Conservation (phyloP, 2,888 invertebrate species). For the Escarpia spicata region DNA sequence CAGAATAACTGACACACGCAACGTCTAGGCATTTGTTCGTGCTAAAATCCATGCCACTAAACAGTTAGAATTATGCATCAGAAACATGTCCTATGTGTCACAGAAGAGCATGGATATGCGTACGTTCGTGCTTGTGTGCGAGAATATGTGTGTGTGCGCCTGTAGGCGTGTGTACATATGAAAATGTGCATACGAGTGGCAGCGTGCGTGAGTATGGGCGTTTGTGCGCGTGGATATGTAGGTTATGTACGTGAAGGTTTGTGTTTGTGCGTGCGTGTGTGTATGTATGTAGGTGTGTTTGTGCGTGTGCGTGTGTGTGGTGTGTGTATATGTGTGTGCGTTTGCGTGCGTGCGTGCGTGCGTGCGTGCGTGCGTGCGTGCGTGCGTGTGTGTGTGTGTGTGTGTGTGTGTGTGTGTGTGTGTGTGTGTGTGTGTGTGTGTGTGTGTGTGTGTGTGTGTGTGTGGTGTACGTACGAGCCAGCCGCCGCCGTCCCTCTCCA, state of each 20-base stretch:
- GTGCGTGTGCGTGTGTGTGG: too few species aligned
- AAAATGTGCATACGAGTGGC: not conserved
- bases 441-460: not conserved
- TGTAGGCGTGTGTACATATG: too few species aligned
- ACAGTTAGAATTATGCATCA: too few species aligned
- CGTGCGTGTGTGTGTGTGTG: not conserved
- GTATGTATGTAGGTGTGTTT: too few species aligned
- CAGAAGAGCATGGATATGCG: not conserved
- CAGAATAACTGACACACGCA: too few species aligned
- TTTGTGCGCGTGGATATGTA: not conserved
- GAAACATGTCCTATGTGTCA: too few species aligned
- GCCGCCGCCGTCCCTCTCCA: too few species aligned
- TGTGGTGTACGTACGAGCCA: not conserved
- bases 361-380: not conserved
- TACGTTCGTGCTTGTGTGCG: slow-evolving; percentile 13
- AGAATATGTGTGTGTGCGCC: not conserved
- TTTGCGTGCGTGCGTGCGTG: not conserved
- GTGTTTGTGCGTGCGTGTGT: slow-evolving; percentile 14
- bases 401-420: slow-evolving; percentile 23
- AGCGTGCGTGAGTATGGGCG: not conserved
- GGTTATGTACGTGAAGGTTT: not conserved
- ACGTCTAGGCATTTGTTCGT: too few species aligned
- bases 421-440: slow-evolving; percentile 21
- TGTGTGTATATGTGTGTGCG: not conserved
- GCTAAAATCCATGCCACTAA: too few species aligned